Evolutionary conservation across 2,888 invertebrate genomes (phyloP), one percentile per base, ranked within the genome.

Genomic region (Emmelina monodactyla): DNA sequence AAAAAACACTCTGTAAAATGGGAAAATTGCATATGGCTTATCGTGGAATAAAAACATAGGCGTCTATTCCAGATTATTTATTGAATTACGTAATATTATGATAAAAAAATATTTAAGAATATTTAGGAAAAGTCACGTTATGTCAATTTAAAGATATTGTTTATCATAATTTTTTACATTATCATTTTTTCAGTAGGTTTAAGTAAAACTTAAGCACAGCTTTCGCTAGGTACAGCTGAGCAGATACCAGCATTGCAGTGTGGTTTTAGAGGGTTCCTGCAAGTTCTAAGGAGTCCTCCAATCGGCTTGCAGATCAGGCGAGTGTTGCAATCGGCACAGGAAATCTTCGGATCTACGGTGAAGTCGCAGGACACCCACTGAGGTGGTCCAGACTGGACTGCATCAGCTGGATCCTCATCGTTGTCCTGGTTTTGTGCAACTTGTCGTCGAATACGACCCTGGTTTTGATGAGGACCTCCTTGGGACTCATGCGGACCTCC

Each of bases 221-320:
- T 49, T n/a, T 46, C 39, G 30, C 53, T 60, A 1, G 65, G 63
- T 0, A 49, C 33, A 2, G 53, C 31, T 0, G 66, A 59, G 40
- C 72, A 71, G 2, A 59, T 39, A 2, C 72, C 71, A 34, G 55
- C 53, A 15, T 59, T 62, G 41, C 73, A 73, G 37, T 64, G 46
- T 3, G 70, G 66, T 35, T 37, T 57, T 19, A 28, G 34, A 0
- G 56, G 52, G 32, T 51, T 48, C 1, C 37, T 29, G 43, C 73
- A 73, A 2, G 38, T 5, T 14, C 47, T 51, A 12, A 69, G 37
- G 4, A 66, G 25, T 0, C 68, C 69, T 3, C 63, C 65, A 4
- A 58, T 22, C 2, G 54, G 55, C 31, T 64, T 64, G 44, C 72
- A 70, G 12, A 68, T 56, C 15, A 64, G 16, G 2, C 55, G 53